Evolutionary conservation across 2,888 invertebrate genomes (phyloP), one percentile per base, ranked within the genome.

Genomic region (Barypeithes pellucidus): DNA sequence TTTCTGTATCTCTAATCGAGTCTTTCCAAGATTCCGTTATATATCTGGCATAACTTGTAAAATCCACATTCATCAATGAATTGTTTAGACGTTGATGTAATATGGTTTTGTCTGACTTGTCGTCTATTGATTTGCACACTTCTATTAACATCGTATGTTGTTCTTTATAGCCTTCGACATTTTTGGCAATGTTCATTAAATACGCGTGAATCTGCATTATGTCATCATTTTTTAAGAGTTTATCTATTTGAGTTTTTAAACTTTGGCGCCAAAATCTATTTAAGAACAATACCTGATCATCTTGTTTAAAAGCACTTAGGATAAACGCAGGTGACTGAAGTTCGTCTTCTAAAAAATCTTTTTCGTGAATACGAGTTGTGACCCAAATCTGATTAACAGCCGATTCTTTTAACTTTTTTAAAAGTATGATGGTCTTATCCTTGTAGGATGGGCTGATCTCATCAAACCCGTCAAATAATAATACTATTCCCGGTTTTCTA

Each of bases 401-500:
- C n/a, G 65, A 59, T 14, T 45, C 4, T 5, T 14, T 47, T 5
- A 73, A 18, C 4, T 11, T 41, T 52, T 50, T 73, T 18, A 73
- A 8, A 33, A 73, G 36, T 9, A 14, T 52, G 1, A 70, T 43
- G 9, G 69, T 70, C 14, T 73, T 14, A 22, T 60, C 18, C n/a
- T 41, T 63, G 12, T 52, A 73, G 1, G 14, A 45, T 2, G 73
- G 65, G 54, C 63, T 57, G 8, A 73, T 68, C 59, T 73, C 73
- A 33, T 73, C 73, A 45, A 73, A 73, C 14, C 69, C 73, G 47
- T 73, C 73, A 62, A 73, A 69, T 14, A 73, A 39, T 20, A 73
- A 12, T 1, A 70, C 54, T 1, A 73, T n/a, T 20, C 33, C 43
- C 0, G 65, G 68, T 4, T 47, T 20, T 18, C 39, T 57, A 22